Evolutionary conservation across 2,113 vertebrate genomes (phyloP).

Genomic region (Sylvicapra grimmia): DNA sequence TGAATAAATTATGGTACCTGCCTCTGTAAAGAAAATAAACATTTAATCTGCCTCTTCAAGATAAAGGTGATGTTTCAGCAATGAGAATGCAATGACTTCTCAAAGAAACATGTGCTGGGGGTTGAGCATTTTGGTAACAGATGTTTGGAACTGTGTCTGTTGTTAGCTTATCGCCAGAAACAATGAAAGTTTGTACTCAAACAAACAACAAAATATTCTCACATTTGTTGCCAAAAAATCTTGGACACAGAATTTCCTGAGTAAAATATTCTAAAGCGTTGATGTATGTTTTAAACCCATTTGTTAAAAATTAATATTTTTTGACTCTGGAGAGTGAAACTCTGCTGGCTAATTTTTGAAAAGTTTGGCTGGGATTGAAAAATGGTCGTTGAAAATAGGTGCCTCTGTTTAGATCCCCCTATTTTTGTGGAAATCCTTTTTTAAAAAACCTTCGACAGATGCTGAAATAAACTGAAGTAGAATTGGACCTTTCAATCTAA

Average conservation of each 20-base stretch:
- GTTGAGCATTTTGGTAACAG: neutral
- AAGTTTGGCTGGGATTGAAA: neutral
- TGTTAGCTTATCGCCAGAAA: neutral
- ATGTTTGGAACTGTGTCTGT: neutral
- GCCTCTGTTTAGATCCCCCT: neutral
- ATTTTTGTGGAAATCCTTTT: neutral
- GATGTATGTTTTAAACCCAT: neutral
- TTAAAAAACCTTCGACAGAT: neutral
- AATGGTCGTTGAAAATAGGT: neutral
- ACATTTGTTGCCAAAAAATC: neutral
- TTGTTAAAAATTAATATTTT: neutral
- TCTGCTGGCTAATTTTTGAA: neutral
- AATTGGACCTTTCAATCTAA: neutral
- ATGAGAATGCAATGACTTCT: neutral
- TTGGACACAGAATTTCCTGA: neutral
- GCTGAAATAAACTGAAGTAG: neutral
- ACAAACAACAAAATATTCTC: neutral
- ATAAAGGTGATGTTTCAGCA: neutral
- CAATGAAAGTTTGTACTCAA: neutral
- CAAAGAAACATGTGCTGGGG: neutral
- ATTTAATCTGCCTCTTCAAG: neutral
- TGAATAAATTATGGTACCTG: neutral
- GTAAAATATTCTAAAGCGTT: neutral
- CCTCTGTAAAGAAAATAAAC: neutral
- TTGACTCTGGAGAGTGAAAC: neutral